Percentiles rank a stretch among this genome's conserved stretches.
phyloP scores from a whole-genome alignment of 2,113 vertebrate genomes.

The Jaculus jaculus region DNA sequence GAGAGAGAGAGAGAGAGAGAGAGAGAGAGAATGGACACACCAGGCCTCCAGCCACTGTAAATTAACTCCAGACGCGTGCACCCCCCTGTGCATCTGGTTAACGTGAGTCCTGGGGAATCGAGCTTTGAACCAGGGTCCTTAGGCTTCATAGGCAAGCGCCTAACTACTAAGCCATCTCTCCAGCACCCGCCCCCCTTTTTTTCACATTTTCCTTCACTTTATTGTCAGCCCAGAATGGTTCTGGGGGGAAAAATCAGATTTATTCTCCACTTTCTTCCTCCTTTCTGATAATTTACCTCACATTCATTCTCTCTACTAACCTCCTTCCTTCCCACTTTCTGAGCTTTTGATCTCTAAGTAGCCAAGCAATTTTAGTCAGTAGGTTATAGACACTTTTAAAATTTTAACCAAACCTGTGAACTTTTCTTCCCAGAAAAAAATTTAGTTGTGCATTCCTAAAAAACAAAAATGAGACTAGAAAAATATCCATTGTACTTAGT shows the following conservation, averaged over 20 bases:
- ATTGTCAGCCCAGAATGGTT: not conserved
- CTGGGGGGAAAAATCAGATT: not conserved
- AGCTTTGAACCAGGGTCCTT: too few relatives aligned
- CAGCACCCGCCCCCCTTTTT: too few relatives aligned
- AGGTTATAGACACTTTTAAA: not conserved
- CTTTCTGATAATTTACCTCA: not conserved
- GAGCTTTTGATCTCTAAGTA: not conserved
- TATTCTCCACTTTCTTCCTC: not conserved
- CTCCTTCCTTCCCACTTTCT: not conserved
- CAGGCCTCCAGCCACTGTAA: too few relatives aligned
- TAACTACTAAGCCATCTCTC: too few relatives aligned
- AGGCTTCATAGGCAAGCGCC: too few relatives aligned
- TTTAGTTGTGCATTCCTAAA: not conserved
- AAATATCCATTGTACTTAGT: not conserved
- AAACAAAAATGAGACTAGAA: not conserved
- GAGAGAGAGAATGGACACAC: too few relatives aligned
- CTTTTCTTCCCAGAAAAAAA: not conserved
- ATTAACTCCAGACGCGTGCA: too few relatives aligned
- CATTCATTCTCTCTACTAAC: not conserved
- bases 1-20: too few relatives aligned
- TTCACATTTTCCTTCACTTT: not conserved
- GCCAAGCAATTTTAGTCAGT: not conserved
- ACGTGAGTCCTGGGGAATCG: too few relatives aligned
- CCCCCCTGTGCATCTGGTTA: too few relatives aligned
- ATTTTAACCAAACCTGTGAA: not conserved